These are phyloP conservation scores for Rallus limicola DNA, from an alignment of 2,113 vertebrate genomes.

Conservation along the genomic window DNA sequence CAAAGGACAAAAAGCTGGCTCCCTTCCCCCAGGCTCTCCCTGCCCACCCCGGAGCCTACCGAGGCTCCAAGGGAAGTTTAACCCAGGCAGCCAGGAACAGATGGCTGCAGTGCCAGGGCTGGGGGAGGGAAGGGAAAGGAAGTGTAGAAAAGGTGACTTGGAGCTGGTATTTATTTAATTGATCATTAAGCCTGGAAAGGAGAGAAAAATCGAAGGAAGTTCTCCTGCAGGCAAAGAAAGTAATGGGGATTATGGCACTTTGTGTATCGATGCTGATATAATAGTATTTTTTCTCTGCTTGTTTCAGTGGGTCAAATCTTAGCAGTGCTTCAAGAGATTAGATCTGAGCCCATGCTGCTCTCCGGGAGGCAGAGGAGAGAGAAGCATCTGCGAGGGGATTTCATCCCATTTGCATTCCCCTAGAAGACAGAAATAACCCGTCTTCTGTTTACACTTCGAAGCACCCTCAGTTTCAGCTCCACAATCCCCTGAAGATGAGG, in stretches of 20 bases:
- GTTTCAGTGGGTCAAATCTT: neutral
- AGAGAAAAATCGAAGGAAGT: neutral
- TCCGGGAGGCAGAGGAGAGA: neutral
- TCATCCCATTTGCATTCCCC: neutral
- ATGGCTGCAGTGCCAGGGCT: neutral
- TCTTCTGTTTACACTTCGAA: neutral
- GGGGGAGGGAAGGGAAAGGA: neutral
- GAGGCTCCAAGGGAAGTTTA: neutral
- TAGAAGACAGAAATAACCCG: neutral
- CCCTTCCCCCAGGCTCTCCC: neutral
- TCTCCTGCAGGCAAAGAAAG: neutral
- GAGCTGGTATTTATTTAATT: constrained; percentile 24
- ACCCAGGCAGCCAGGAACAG: neutral
- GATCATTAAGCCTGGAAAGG: neutral
- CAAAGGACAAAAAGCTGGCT: constrained; percentile 10
- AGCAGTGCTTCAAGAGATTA: neutral
- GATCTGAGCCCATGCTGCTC: neutral
- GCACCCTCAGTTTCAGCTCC: neutral
- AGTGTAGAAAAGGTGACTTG: neutral
- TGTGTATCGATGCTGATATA: neutral
- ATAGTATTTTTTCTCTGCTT: neutral
- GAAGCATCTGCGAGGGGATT: neutral
- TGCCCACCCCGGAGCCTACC: neutral
- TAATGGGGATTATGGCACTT: neutral
- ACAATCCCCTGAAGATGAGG: neutral